Conservation (phyloP, 2,113 vertebrate genomes). For the Hucho hucho region DNA sequence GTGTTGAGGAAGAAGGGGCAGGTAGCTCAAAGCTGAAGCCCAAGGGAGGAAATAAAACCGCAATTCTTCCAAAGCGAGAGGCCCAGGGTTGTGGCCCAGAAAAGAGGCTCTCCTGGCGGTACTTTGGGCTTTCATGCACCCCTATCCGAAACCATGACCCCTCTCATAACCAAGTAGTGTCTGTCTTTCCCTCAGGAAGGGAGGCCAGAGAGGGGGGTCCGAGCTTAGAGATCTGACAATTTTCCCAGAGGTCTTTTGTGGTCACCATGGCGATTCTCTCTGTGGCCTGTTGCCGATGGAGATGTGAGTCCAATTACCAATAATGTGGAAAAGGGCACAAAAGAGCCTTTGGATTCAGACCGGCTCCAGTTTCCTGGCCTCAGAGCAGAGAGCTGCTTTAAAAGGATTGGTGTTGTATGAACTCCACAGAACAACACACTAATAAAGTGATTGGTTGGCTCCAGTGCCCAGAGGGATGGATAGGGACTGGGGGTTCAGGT, state of each 20-base stretch:
- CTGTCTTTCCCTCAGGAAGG: neutral
- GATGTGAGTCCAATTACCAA: constrained; percentile 72
- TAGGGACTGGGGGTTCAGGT: constrained; percentile 44
- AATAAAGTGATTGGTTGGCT: neutral
- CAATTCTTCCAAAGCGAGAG: neutral
- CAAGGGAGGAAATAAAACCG: neutral
- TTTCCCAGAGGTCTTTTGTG: neutral
- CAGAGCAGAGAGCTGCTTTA: neutral
- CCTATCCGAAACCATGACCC: neutral
- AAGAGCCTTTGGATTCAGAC: constrained; percentile 53
- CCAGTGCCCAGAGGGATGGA: constrained; percentile 12
- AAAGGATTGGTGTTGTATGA: neutral
- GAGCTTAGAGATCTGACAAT: neutral
- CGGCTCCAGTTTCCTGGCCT: constrained; percentile 9
- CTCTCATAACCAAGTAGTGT: neutral
- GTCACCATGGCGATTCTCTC: neutral
- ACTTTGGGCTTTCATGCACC: neutral
- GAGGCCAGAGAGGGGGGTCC: neutral
- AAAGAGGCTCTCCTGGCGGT: neutral
- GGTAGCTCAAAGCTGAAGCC: neutral
- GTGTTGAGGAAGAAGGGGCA: neutral
- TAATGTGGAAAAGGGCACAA: constrained; percentile 66
- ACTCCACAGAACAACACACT: neutral
- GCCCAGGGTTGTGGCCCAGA: neutral
- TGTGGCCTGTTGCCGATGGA: constrained; percentile 39